Conservation (phyloP, 2,888 invertebrate genomes). For the Gasteruption jaculator region DNA sequence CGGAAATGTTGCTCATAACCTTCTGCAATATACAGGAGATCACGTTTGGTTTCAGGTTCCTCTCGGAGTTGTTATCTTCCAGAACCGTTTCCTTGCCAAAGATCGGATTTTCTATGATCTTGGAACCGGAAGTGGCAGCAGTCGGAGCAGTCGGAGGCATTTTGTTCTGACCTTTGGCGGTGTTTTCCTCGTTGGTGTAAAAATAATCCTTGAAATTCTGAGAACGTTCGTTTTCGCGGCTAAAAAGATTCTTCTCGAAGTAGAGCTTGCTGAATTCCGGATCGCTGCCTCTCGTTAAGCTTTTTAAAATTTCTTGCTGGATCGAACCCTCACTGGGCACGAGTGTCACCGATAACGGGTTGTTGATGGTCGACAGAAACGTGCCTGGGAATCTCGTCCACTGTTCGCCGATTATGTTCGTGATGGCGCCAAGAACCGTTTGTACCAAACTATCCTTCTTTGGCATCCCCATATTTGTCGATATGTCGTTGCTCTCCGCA, state of each 20-base stretch:
- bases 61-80: background rate
- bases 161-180: too few relatives aligned
- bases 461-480: conserved; percentile 14
- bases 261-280: conserved; percentile 5
- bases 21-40: conserved; percentile 17
- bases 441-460: conserved; percentile 30
- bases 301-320: conserved; percentile 32
- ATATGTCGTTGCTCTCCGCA: conserved; percentile 11
- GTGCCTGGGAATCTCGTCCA: conserved; percentile 28
- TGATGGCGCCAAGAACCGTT: conserved; percentile 26
- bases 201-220: conserved; percentile 20
- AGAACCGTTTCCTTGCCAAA: background rate
- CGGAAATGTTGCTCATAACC: conserved; percentile 21
- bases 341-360: conserved; percentile 36
- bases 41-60: background rate
- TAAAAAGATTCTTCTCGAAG: conserved; percentile 3
- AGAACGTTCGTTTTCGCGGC: conserved; percentile 13
- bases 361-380: conserved; percentile 29
- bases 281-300: conserved; percentile 26
- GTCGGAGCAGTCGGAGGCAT: too few relatives aligned
- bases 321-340: conserved; percentile 33
- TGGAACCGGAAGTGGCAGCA: too few relatives aligned
- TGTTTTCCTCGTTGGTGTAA: conserved; percentile 5
- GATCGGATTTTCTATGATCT: background rate
- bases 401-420: conserved; percentile 27